These are phyloP conservation scores for Mizuhopecten yessoensis DNA, from an alignment of 1,140 invertebrate genomes.

Conservation along the genomic window DNA sequence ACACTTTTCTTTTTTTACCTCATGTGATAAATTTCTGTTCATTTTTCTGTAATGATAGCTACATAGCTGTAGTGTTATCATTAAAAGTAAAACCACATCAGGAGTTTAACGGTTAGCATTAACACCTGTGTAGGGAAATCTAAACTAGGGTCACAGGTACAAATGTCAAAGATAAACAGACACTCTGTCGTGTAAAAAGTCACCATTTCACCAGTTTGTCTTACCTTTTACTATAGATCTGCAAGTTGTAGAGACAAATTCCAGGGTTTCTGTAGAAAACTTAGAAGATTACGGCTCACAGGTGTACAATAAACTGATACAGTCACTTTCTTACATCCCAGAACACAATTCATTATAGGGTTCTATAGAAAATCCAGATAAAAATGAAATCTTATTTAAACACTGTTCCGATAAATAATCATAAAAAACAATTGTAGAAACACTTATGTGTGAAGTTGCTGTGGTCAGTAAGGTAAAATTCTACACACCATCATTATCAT, in stretches of 20 bases:
- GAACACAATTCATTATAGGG: background rate
- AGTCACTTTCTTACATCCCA: background rate
- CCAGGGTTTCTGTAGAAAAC: conserved; percentile 25
- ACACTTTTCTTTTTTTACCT: no score
- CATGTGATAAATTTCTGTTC: no score
- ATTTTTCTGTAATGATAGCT: background rate
- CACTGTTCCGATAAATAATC: background rate
- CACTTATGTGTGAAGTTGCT: background rate
- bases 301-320: background rate
- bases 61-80: background rate
- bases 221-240: conserved; percentile 9
- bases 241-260: background rate
- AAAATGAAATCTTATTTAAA: background rate
- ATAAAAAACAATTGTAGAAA: background rate
- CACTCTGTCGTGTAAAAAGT: background rate
- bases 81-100: background rate
- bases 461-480: background rate
- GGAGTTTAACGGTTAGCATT: background rate
- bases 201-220: background rate
- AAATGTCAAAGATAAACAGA: background rate
- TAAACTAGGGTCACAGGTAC: background rate
- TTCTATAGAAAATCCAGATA: background rate
- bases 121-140: background rate
- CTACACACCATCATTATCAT: background rate
- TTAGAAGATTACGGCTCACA: background rate